Evolutionary conservation across 2,797 vertebrate species (phyloP).

Genomic region (Scleropages formosus): DNA sequence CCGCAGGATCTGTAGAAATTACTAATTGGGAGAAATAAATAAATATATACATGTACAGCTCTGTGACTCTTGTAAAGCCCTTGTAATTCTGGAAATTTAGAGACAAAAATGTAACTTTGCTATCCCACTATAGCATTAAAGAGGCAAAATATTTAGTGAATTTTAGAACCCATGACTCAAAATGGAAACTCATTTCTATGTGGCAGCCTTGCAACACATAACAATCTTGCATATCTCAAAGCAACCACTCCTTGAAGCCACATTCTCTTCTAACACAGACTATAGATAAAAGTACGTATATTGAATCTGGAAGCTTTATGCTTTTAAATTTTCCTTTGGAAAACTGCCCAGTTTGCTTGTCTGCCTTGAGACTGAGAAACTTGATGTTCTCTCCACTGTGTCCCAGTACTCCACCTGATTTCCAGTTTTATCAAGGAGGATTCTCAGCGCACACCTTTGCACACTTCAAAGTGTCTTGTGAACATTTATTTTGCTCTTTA

Average conservation of each 20-base stretch:
- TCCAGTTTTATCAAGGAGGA: not conserved
- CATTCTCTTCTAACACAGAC: not conserved
- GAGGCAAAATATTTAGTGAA: too few relatives aligned
- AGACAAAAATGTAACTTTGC: not conserved
- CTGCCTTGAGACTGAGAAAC: not conserved
- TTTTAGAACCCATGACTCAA: too few relatives aligned
- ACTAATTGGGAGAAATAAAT: constrained; percentile 38
- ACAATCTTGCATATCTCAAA: too few relatives aligned
- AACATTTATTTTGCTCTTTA: too few relatives aligned
- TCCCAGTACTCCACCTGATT: not conserved
- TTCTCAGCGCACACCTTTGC: not conserved
- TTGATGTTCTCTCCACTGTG: not conserved
- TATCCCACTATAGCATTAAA: not conserved
- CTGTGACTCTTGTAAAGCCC: not conserved
- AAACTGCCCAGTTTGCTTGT: not conserved
- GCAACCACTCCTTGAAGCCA: not conserved
- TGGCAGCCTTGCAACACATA: constrained; percentile 7
- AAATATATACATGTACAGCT: constrained; percentile 1
- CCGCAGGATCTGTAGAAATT: constrained; percentile 38
- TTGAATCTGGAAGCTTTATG: constrained; percentile 1
- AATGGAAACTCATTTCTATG: not conserved
- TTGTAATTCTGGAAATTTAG: not conserved
- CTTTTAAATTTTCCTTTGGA: constrained; percentile 5
- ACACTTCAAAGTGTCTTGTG: too few relatives aligned
- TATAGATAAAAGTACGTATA: constrained; percentile 3